Evolutionary conservation across 92 coral and sea anemone genomes (phyloP), one percentile per base, ranked within the genome.

Genomic region (Epizoanthus scotinus): DNA sequence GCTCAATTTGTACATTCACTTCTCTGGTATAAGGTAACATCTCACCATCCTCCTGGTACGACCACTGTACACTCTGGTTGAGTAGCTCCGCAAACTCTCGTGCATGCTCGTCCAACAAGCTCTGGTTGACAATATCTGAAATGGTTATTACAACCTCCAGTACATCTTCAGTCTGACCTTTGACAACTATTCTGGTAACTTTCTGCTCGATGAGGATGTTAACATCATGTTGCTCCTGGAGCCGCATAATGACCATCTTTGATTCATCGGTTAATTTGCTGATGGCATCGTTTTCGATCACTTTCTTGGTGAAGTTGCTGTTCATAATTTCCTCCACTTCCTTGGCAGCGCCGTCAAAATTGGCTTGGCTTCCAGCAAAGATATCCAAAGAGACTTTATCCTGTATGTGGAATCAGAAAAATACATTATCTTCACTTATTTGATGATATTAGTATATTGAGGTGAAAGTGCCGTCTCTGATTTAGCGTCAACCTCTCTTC

Each of bases 11-110:
- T 8, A 79, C 78, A 42, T 88, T 91, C 14, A n/a, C n/a, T 19
- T 53, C 78, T 5, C 70, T 34, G 27, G 85, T 87, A 65, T 87
- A 91, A 0, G 83, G 79, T 15, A 31, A 69, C 6, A 27, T 64
- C 6, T 62, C 61, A n/a, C 68, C 49, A 1, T 47, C 75, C 13
- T 77, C 86, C 13, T 24, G 10, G 56, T 18, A 90, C 74, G 2
- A 90, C 89, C 89, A 91, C 63, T 91, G 94, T 9, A 81, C 82
- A 31, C 62, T 89, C 63, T 85, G 77, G 68, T 86, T 72, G 19
- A 86, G 57, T 8, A 89, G 72, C 62, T 82, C 91, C 40, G 78
- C 94, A 44, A 57, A 63, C 6, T 78, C 91, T 24, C 79, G 77
- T 27, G 49, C 56, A 71, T 87, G 88, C 70, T 90, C 94, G 50